Base-by-base conservation (phyloP, 2,888 invertebrate species). In the Leptothorax acervorum region DNA sequence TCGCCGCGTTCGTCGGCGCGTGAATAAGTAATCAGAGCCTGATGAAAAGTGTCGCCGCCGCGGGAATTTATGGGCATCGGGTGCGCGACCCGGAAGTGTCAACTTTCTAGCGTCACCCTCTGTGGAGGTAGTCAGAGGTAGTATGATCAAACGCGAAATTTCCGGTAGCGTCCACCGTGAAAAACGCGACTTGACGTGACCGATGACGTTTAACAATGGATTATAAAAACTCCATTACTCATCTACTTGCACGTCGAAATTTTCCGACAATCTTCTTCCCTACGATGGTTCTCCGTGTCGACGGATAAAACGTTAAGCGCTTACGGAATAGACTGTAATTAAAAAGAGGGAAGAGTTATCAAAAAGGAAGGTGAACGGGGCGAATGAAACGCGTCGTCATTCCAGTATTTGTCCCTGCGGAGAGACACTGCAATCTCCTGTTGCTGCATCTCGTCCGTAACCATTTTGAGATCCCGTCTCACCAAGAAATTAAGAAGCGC, bases 21-120 rank as follows among this genome's bases (percentile, higher is more conserved):
- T 92, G 92, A 92, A 92, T 92, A 92, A 92, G 92, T 92, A 91
- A 92, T 92, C 89, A 91, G 88, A 91, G 92, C 89, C 91, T 90
- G 92, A 92, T 92, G 92, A 92, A 92, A 92, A 92, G 91, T 92
- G 92, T 92, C 92, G 90, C 88, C 87, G 88, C 89, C 83, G 68
- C 85, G 89, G 90, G 90, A 90, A 92, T 92, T 92, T 89, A 89
- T 89, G 89, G 86, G 85, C 88, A 86, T 89, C 86, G 86, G 87
- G 70, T 81, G 79, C 60, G 86, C 89, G 87, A 88, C 88, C 91
- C 85, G 89, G 89, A 89, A 89, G 87, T 86, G 89, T 90, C 90
- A 91, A 85, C 89, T 89, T 86, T 78, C 88, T 74, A 75, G 75
- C 74, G 65, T 79, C 82, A 86, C 62, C 66, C 23, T 23, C 70